Conservation (phyloP, 2,113 vertebrate species). For the Amphiprion percula region DNA sequence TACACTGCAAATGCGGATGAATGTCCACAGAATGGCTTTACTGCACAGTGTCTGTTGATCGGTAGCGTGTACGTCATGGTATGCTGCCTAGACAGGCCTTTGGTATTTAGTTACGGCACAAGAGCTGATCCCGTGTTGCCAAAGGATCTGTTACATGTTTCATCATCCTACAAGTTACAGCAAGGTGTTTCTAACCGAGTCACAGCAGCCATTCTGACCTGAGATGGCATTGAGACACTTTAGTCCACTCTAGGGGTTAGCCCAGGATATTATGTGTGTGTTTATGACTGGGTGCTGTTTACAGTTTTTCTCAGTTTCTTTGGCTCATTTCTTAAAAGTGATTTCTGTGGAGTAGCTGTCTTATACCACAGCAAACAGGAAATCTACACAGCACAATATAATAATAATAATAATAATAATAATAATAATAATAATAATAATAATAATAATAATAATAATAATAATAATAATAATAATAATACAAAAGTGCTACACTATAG, state of each 20-base stretch:
- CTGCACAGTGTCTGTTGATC: not conserved
- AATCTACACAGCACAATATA: no score
- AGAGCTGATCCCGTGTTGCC: slow-evolving; percentile 27
- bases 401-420: no score
- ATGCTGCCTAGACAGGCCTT: slow-evolving; percentile 24
- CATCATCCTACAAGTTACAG: slow-evolving; percentile 23
- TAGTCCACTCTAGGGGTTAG: slow-evolving; percentile 8
- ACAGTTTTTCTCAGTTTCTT: no score
- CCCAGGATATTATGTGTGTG: slow-evolving; percentile 1
- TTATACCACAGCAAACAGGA: no score
- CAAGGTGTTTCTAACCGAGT: slow-evolving; percentile 24
- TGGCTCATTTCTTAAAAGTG: no score
- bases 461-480: no score
- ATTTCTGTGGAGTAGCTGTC: no score
- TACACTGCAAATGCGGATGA: not conserved
- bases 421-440: no score
- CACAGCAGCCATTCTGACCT: slow-evolving; percentile 31
- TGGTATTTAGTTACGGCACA: slow-evolving; percentile 57
- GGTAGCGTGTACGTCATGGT: not conserved
- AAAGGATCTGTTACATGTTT: slow-evolving; percentile 58
- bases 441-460: no score
- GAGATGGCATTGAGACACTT: not conserved
- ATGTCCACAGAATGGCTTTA: slow-evolving; percentile 6
- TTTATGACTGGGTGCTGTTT: not conserved
- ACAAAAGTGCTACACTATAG: no score